phyloP scores from a whole-genome alignment of 1,140 invertebrate species.

The Drosophila malerkotliana region DNA sequence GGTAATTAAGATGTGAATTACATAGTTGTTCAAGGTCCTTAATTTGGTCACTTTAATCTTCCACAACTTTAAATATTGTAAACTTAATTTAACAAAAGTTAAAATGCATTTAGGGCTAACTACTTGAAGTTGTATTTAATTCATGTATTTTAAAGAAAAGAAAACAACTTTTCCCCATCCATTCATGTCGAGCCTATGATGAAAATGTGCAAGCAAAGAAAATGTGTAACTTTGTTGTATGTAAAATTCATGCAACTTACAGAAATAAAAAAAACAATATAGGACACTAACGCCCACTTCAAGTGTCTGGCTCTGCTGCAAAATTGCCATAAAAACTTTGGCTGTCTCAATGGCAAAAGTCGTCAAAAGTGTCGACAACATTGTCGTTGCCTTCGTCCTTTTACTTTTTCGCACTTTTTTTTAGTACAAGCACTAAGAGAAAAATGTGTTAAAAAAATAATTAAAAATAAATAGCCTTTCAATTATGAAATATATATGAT shows the following conservation, averaged over 20 bases:
- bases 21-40: neutral
- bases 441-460: neutral
- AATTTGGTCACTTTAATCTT: neutral
- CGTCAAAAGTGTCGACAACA: slow-evolving; percentile 58
- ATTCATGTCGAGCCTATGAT: slow-evolving; percentile 46
- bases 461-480: neutral
- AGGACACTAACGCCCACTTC: slow-evolving; percentile 24
- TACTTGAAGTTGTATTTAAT: slow-evolving; percentile 21
- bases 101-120: slow-evolving; percentile 15
- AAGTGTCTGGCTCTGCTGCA: slow-evolving; percentile 56
- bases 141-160: slow-evolving; percentile 51
- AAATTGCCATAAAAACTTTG: slow-evolving; percentile 79
- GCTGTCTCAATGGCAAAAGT: slow-evolving; percentile 77
- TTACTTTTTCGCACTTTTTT: slow-evolving; percentile 5
- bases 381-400: slow-evolving; percentile 48
- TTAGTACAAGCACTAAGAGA: neutral
- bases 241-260: slow-evolving; percentile 58
- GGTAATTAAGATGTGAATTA: slow-evolving; percentile 13
- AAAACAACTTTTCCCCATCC: slow-evolving; percentile 67
- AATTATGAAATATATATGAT: neutral
- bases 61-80: neutral
- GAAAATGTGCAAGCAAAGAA: slow-evolving; percentile 24
- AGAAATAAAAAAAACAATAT: slow-evolving; percentile 2
- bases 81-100: slow-evolving; percentile 29
- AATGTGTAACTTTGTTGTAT: slow-evolving; percentile 62